Percentiles rank a stretch among this genome's conserved stretches.
phyloP scores from a whole-genome alignment of 2,888 invertebrate species.

The Pyrrhosoma nymphula region DNA sequence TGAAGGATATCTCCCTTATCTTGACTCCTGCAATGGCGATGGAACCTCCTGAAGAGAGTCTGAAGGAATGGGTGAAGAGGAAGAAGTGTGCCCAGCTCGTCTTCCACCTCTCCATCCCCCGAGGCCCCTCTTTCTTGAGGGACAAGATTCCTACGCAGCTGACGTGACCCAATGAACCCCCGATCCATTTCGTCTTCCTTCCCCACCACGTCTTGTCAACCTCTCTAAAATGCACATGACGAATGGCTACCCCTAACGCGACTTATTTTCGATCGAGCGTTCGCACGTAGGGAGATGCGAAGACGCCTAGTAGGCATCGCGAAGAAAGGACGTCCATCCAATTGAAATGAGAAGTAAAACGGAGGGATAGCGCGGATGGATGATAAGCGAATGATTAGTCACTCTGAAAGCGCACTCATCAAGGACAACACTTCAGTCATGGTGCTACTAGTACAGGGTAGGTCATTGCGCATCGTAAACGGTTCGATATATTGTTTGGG shows the following conservation, averaged over 20 bases:
- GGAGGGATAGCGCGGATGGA: not conserved
- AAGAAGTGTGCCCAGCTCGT: not conserved
- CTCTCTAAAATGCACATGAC: not conserved
- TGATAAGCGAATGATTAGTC: too few species aligned
- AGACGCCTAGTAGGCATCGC: not conserved
- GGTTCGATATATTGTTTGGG: too few species aligned
- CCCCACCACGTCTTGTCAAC: not conserved
- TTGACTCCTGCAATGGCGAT: too few species aligned
- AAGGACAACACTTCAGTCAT: too few species aligned
- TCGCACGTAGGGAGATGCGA: not conserved
- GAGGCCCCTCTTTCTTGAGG: not conserved
- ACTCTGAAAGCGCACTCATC: too few species aligned
- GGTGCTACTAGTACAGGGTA: too few species aligned
- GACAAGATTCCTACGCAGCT: not conserved
- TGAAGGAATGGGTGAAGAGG: too few species aligned
- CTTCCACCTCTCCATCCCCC: not conserved
- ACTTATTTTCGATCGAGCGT: not conserved
- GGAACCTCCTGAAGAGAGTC: too few species aligned
- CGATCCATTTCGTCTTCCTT: not conserved
- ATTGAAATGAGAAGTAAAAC: not conserved
- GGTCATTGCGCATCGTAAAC: too few species aligned
- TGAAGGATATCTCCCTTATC: too few species aligned
- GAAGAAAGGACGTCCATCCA: not conserved
- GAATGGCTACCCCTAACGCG: slow-evolving; percentile 12
- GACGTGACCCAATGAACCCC: slow-evolving; percentile 22